These are phyloP conservation scores for Lasiurus cinereus DNA, from an alignment of 2,113 vertebrate genomes.

Conservation along the genomic window DNA sequence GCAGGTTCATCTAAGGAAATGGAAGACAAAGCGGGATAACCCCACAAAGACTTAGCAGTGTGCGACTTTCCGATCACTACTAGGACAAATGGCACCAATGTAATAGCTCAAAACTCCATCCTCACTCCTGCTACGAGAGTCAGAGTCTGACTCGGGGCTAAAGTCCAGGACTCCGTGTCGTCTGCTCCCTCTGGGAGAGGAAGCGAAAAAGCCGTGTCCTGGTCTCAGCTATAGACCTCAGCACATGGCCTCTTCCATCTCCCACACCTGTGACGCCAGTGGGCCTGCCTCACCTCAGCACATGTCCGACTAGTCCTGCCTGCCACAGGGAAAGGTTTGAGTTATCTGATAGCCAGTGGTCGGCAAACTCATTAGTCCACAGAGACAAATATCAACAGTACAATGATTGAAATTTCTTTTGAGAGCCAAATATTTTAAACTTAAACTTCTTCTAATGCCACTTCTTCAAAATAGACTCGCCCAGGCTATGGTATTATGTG, in stretches of 20 bases:
- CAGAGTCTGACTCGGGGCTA: background rate
- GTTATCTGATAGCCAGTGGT: too few species aligned
- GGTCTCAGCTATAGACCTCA: background rate
- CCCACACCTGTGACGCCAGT: background rate
- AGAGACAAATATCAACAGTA: too few species aligned
- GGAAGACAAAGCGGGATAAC: background rate
- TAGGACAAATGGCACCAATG: background rate
- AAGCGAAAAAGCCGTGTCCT: background rate
- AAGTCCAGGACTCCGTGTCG: background rate
- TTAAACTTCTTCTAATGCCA: too few species aligned
- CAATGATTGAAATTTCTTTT: too few species aligned
- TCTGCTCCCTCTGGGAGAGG: background rate
- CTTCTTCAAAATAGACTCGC: too few species aligned
- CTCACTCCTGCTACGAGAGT: background rate
- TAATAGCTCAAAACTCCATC: background rate
- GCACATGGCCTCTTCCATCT: background rate
- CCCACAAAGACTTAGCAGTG: background rate
- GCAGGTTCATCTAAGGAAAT: background rate
- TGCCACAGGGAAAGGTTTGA: background rate
- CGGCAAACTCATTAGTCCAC: too few species aligned
- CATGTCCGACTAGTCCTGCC: background rate
- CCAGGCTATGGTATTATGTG: too few species aligned
- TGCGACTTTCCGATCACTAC: background rate
- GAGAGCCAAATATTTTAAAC: too few species aligned
- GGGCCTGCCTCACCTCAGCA: background rate